Evolutionary conservation across 2,797 vertebrate genomes (phyloP).

Genomic region (Premnoplex brunnescens): DNA sequence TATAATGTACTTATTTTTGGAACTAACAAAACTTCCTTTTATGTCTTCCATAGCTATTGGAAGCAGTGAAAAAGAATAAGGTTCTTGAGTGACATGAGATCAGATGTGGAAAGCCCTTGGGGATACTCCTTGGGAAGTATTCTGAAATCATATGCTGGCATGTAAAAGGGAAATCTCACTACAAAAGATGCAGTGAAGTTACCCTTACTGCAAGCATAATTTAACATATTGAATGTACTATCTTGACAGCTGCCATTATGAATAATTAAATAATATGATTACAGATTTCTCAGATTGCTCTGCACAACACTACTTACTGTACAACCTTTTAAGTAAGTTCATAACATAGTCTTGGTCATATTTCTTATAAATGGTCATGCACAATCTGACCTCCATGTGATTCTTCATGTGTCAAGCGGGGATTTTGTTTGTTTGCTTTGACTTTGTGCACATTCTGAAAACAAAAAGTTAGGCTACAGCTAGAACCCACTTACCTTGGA

Average conservation of each 20-base stretch:
- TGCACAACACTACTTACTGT: neutral
- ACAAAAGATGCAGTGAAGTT: neutral
- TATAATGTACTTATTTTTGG: neutral
- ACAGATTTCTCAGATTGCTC: neutral
- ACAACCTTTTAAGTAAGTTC: neutral
- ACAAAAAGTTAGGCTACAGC: neutral
- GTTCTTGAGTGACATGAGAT: neutral
- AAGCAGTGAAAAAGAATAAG: neutral
- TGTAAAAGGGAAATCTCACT: neutral
- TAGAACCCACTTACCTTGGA: neutral
- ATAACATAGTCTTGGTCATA: neutral
- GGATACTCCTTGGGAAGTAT: neutral
- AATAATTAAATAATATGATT: slow-evolving; percentile 36
- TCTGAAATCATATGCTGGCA: neutral
- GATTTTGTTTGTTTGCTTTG: neutral
- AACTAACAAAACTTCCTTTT: neutral
- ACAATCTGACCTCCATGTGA: neutral
- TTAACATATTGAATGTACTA: neutral
- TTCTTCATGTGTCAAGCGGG: neutral
- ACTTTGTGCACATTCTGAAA: neutral
- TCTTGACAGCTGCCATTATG: neutral
- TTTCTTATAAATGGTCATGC: neutral
- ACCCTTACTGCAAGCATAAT: slow-evolving; percentile 6
- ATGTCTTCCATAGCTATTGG: neutral
- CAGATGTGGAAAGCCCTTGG: neutral